Evolutionary conservation across 2,797 vertebrate genomes (phyloP).

Genomic region (Ambastaia sidthimunki): DNA sequence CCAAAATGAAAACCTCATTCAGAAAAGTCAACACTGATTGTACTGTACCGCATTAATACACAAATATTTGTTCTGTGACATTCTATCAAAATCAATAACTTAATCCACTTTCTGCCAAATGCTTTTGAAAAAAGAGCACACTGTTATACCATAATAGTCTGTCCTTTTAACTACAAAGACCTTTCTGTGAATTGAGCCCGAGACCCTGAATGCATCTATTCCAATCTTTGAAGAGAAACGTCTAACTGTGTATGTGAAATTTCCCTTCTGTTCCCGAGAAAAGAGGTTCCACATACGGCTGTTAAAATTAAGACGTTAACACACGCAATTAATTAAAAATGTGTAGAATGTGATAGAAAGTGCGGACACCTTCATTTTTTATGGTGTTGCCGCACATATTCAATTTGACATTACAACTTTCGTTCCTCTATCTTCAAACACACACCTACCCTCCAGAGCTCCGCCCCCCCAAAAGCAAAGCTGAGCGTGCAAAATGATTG

Average conservation of each 20-base stretch:
- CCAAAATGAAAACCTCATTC: conserved; percentile 34
- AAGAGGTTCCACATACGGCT: background rate
- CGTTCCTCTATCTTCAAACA: background rate
- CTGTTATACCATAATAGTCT: conserved; percentile 4
- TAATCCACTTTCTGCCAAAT: conserved; percentile 46
- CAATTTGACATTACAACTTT: background rate
- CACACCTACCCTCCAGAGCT: background rate
- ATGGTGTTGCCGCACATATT: background rate
- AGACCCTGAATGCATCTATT: conserved; percentile 27
- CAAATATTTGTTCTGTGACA: conserved; percentile 52
- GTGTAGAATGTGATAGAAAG: no score
- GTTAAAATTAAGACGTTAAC: no score
- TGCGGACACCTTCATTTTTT: no score
- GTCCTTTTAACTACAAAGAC: conserved; percentile 34
- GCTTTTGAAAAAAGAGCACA: conserved; percentile 36
- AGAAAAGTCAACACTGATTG: conserved; percentile 52
- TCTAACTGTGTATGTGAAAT: background rate
- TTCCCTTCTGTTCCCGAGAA: background rate
- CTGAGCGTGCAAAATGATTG: background rate
- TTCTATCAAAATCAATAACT: conserved; percentile 51
- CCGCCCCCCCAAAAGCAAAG: background rate
- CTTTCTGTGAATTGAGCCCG: conserved; percentile 40
- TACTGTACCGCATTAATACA: conserved; percentile 35
- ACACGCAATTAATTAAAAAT: no score
- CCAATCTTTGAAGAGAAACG: background rate